phyloP scores from a whole-genome alignment of 1,140 invertebrate species.

The Steinernema feltiae region DNA sequence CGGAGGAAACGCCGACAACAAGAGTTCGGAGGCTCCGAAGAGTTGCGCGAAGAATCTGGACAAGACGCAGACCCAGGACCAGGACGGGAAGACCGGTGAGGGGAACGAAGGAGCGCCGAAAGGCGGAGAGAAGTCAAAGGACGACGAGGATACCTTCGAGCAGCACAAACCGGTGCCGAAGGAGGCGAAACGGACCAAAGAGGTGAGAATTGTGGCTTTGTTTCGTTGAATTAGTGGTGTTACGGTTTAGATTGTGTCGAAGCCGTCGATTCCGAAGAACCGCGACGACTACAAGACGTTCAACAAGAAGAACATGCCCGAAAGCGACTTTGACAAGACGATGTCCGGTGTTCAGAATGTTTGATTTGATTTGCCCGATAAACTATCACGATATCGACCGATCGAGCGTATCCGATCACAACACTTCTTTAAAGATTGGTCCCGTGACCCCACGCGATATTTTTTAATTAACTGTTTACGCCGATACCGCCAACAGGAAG shows the following conservation, averaged over 20 bases:
- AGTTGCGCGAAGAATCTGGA: background rate
- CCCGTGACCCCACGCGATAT: background rate
- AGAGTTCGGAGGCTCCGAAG: background rate
- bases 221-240: no score
- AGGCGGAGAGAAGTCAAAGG: background rate
- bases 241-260: background rate
- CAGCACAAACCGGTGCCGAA: background rate
- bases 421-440: background rate
- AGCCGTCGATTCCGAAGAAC: background rate
- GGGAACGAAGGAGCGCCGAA: background rate
- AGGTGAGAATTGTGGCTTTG: no score
- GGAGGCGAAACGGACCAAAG: background rate
- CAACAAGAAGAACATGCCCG: slow-evolving; percentile 2
- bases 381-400: no score
- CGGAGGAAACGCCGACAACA: background rate
- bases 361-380: no score
- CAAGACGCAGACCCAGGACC: background rate
- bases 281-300: background rate
- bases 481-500: background rate
- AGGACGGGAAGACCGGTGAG: background rate
- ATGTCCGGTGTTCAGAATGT: background rate
- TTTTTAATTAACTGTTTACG: background rate
- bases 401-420: no score
- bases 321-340: slow-evolving; percentile 3
- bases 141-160: background rate